These are phyloP conservation scores for Riptortus pedestris DNA, from an alignment of 1,140 invertebrate genomes.

Conservation along the genomic window DNA sequence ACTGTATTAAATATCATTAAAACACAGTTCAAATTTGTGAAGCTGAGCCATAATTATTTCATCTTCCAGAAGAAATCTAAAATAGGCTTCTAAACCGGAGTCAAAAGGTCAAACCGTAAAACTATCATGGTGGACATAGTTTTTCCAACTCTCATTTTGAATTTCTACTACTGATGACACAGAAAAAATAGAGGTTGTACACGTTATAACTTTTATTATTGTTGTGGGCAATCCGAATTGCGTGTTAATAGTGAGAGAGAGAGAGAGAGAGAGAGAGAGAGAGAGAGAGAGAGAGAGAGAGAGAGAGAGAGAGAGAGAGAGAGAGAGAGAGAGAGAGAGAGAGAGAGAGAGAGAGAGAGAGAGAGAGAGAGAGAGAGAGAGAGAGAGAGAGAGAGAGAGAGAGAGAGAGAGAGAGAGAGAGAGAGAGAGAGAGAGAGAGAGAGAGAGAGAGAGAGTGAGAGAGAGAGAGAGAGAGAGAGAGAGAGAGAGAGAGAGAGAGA, in stretches of 20 bases:
- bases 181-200: too few species aligned
- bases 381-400: constrained; percentile 2
- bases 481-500: neutral
- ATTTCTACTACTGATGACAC: too few species aligned
- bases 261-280: neutral
- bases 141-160: too few species aligned
- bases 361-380: neutral
- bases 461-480: constrained; percentile 8
- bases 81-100: too few species aligned
- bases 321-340: neutral
- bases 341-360: neutral
- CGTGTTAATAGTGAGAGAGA: neutral
- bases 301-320: neutral
- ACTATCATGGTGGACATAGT: too few species aligned
- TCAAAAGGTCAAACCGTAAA: too few species aligned
- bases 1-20: too few species aligned
- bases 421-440: neutral
- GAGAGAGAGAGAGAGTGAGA: neutral
- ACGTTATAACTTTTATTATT: too few species aligned
- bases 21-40: too few species aligned
- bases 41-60: too few species aligned
- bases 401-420: constrained; percentile 6
- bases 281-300: neutral
- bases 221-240: too few species aligned
- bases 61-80: too few species aligned